Evolutionary conservation across 1,140 invertebrate species (phyloP).

Genomic region (Drosophila pandora): DNA sequence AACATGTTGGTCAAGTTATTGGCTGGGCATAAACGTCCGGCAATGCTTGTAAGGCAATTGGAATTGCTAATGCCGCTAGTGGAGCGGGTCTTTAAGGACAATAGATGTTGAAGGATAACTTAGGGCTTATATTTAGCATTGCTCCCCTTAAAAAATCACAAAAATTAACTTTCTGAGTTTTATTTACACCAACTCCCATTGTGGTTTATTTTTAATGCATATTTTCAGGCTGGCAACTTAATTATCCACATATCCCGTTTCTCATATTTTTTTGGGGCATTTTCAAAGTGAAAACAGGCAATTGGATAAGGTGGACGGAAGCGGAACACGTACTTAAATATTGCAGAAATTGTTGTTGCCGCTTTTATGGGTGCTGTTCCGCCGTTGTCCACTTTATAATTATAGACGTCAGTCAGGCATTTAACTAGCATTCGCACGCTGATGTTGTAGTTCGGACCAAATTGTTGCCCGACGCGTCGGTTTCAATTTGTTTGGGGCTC

Average conservation of each 20-base stretch:
- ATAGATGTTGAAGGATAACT: neutral
- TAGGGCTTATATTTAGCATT: too few relatives aligned
- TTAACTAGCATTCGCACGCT: constrained; percentile 61
- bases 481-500: constrained; percentile 71
- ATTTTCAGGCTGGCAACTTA: constrained; percentile 61
- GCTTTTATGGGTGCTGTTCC: constrained; percentile 10
- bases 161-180: constrained; percentile 1
- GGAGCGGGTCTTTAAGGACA: neutral
- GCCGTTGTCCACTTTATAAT: constrained; percentile 69
- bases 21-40: constrained; percentile 11
- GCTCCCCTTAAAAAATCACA: neutral
- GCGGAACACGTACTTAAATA: constrained; percentile 55
- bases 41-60: constrained; percentile 24
- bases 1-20: constrained; percentile 25
- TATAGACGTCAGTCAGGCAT: constrained; percentile 80
- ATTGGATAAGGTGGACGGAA: constrained; percentile 15
- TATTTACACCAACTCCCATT: neutral
- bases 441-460: constrained; percentile 36
- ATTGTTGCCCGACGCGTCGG: constrained; percentile 56
- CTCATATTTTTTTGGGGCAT: constrained; percentile 34
- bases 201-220: constrained; percentile 46
- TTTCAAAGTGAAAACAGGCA: constrained; percentile 11
- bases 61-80: constrained; percentile 11
- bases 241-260: constrained; percentile 49
- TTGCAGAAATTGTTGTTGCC: constrained; percentile 43